A percentile compares a stretch with the other conserved stretches of the same genome.
Conservation (phyloP, 2,888 invertebrate genomes). For the Drosophila macrospina region DNA sequence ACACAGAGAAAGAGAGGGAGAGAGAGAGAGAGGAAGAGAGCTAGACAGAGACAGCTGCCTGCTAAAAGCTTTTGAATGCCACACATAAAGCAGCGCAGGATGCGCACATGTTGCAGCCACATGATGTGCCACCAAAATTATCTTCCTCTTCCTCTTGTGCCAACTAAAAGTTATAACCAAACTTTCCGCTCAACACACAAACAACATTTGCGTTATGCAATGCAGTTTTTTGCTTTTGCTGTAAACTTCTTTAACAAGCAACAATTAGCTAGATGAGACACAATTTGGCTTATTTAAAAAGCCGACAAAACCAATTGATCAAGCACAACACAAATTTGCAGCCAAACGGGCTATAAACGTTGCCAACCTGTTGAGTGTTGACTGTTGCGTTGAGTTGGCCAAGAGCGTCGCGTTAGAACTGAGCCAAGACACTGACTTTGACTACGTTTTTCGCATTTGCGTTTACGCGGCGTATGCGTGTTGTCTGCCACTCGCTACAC, state of each 20-base stretch:
- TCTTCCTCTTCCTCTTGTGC: neutral
- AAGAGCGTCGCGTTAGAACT: constrained; percentile 62
- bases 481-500: constrained; percentile 41
- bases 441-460: constrained; percentile 48
- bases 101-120: constrained; percentile 6
- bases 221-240: constrained; percentile 2
- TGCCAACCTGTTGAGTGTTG: constrained; percentile 60
- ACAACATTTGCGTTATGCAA: constrained; percentile 29
- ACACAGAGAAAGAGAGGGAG: neutral
- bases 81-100: constrained; percentile 43
- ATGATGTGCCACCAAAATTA: constrained; percentile 3
- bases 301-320: constrained; percentile 28
- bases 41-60: neutral
- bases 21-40: neutral
- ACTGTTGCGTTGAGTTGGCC: constrained; percentile 51
- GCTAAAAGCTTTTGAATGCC: constrained; percentile 50
- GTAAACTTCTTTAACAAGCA: neutral
- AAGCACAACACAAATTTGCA: constrained; percentile 29
- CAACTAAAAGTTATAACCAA: constrained; percentile 2
- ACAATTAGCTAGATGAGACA: constrained; percentile 33
- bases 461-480: constrained; percentile 69
- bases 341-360: constrained; percentile 3
- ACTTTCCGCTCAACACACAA: constrained; percentile 10
- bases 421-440: constrained; percentile 32
- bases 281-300: constrained; percentile 15